Evolutionary conservation across 1,140 invertebrate species (phyloP), one percentile per base, ranked within the genome.

Genomic region (Diorhabda carinulata): DNA sequence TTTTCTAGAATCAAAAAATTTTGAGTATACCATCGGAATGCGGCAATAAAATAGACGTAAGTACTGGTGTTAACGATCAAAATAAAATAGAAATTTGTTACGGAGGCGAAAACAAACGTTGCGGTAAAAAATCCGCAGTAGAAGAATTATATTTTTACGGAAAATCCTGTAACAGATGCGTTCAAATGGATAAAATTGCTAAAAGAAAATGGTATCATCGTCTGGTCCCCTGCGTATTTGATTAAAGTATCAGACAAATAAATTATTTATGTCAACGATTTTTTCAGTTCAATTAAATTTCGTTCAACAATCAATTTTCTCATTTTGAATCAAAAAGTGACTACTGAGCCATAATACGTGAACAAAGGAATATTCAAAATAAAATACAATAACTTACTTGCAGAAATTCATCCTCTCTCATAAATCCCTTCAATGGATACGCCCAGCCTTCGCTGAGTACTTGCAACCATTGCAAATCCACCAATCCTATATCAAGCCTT

Each of bases 381-480:
- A n/a, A n/a, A n/a, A n/a, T n/a, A n/a, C n/a, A n/a, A n/a, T 52
- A 4, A 43, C 63, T 57, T 45, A 74, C 73, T 67, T 94, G 94
- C 5, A 99, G 84, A 83, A 92, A 98, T 81, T 99, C 92, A 71
- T 90, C 85, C 85, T 99, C 97, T 64, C 92, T 87, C 98, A 99
- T 99, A 78, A 99, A 99, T 4, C 97, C 98, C 77, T 87, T 89
- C 0, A 99, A 81, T 1, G 98, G 98, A 44, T 91, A 88, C 0
- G 97, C 97, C 98, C 98, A 99, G 2, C 98, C 98, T 86, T 99
- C 98, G 47, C 93, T 89, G 47, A 99, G 82, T 0, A 99, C 88
- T 85, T 96, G 92, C 3, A 98, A 84, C 98, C 98, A 99, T 81
- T 99, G 97, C 5, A 98, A 81, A 82, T 99, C 97, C 5, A 99